Base-by-base conservation (phyloP, 2,888 invertebrate genomes). In the Elegia similella region DNA sequence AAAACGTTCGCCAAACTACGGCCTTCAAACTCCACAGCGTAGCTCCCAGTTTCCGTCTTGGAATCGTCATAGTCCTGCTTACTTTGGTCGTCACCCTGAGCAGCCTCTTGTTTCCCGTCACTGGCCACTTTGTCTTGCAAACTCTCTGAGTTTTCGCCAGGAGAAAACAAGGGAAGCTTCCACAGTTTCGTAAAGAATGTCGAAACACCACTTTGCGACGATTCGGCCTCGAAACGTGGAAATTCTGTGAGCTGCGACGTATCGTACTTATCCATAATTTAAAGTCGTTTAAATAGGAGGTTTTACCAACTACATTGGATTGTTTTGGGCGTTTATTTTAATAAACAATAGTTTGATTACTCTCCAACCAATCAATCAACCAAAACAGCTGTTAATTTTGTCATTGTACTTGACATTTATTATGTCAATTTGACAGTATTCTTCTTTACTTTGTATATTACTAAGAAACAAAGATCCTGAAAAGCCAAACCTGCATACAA, bases 1-100 rank as follows among this genome's bases (percentile, higher is more conserved):
- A 98, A 88, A 61, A 98, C 97, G 91, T 96, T 97, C 0, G 96
- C 95, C 70, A 98, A 92, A 78, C 95, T 96, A 59, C 96, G 92
- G n/a, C 95, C 95, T 80, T 95, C 95, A 13, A 90, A 87, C 46
- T 93, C 92, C 56, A 94, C 93, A 15, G 94, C 90, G 44, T 92
- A 92, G 15, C 77, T 78, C 10, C 75, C 86, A 44, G 76, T 79
- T 64, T 84, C 92, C 0, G 85, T 72, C 65, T 84, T 85, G 7
- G 70, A 62, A 59, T 79, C 80, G 10, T 84, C 82, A 61, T 69
- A 70, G 30, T 83, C 82, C 57, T 73, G 74, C 47, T 75, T 75
- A 48, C 59, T 71, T 10, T 70, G 73, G 8, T 76, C 75, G 60
- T 80, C 76, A 72, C 59, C 57, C 54, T 62, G 73, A 53, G 67